phyloP scores from a whole-genome alignment of 2,797 vertebrate genomes.

The Bradypodion ventrale region DNA sequence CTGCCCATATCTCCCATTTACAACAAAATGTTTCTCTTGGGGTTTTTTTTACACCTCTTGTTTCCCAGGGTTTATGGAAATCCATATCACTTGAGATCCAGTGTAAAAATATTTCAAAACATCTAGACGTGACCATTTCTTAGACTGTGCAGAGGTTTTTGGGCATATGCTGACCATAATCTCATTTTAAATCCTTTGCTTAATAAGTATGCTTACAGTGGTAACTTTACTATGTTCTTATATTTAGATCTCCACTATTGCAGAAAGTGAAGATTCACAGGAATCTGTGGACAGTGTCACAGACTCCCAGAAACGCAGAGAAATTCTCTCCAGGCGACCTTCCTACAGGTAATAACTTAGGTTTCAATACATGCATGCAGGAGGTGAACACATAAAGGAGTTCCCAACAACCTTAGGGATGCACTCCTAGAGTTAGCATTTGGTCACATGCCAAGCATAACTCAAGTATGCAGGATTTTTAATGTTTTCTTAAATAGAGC shows the following conservation, averaged over 20 bases:
- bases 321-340: constrained; percentile 95
- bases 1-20: not conserved
- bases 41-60: not conserved
- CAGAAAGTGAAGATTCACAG: constrained; percentile 98
- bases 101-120: not conserved
- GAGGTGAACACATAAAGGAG: not conserved
- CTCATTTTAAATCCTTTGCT: not conserved
- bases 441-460: not conserved
- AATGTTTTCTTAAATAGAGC: not conserved
- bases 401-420: not conserved
- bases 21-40: not conserved
- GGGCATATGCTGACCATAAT: not conserved
- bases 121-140: not conserved
- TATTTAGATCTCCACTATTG: constrained; percentile 94
- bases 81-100: not conserved
- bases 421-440: not conserved
- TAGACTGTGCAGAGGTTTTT: not conserved
- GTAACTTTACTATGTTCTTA: constrained; percentile 63
- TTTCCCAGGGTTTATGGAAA: not conserved
- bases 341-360: constrained; percentile 89
- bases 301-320: constrained; percentile 96
- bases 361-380: constrained; percentile 31
- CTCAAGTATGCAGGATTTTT: not conserved
- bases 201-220: constrained; percentile 57
- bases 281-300: constrained; percentile 98